A percentile compares a stretch with the other conserved stretches of the same genome.
Conservation (phyloP, 2,797 vertebrate genomes). For the Sphenopsis melanotis region DNA sequence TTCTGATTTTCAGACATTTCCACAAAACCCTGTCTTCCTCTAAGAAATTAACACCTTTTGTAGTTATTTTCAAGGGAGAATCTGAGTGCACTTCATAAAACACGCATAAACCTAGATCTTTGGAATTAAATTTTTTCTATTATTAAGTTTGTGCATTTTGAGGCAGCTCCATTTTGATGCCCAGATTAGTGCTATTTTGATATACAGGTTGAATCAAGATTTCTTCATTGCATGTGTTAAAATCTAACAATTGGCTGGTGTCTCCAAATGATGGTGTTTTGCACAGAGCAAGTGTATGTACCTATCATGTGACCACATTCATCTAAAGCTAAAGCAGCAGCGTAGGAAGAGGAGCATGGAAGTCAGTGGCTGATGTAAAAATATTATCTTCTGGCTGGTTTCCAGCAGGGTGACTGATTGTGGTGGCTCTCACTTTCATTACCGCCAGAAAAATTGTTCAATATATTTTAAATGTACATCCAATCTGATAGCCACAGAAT, state of each 20-base stretch:
- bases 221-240: neutral
- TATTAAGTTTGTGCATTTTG: neutral
- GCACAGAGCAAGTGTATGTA: neutral
- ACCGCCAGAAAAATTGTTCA: neutral
- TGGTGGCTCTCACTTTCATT: neutral
- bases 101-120: neutral
- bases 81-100: neutral
- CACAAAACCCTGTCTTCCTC: neutral
- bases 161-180: neutral
- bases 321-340: neutral
- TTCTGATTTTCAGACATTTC: neutral
- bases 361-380: neutral
- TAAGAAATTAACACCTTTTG: neutral
- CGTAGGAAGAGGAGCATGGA: neutral
- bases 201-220: neutral
- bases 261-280: neutral
- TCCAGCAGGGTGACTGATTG: neutral
- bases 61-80: neutral
- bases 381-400: neutral
- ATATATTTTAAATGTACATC: neutral
- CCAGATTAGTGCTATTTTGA: neutral
- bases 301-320: neutral
- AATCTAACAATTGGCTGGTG: neutral
- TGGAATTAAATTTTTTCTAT: neutral
- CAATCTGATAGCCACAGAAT: neutral